Evolutionary conservation across 1,140 invertebrate genomes (phyloP).

Genomic region (Heliconius hewitsoni): DNA sequence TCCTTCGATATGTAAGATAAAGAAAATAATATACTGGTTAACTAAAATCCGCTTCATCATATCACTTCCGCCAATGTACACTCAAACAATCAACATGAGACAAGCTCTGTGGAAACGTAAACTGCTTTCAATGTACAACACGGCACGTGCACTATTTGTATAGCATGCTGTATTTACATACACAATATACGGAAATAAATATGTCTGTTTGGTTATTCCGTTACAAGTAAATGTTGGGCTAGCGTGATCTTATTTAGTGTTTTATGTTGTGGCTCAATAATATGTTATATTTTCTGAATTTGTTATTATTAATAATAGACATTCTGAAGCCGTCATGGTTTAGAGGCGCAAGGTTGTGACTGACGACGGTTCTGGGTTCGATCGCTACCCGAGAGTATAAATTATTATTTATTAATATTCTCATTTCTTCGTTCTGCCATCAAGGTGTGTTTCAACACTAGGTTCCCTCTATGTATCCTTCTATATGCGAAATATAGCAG

Average conservation of each 20-base stretch:
- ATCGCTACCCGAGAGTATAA: no score
- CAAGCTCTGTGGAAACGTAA: constrained; percentile 43
- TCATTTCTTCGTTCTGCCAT: no score
- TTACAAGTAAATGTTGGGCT: neutral
- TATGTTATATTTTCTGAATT: neutral
- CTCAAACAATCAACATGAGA: constrained; percentile 34
- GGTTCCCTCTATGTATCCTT: no score
- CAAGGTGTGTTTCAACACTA: no score
- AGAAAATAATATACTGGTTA: neutral
- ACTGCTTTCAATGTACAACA: constrained; percentile 45
- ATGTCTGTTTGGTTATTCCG: neutral
- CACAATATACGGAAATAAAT: neutral
- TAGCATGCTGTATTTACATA: neutral
- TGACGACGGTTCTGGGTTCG: no score
- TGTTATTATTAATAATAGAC: no score
- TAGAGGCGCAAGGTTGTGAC: no score
- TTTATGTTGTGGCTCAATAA: neutral
- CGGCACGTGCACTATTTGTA: constrained; percentile 30
- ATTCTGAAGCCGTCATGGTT: no score
- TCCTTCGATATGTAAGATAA: neutral
- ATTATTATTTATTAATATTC: no score
- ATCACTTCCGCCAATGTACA: constrained; percentile 24
- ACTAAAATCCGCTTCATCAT: neutral
- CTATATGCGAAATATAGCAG: no score
- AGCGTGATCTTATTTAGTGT: neutral